Conservation (phyloP, 2,888 invertebrate species). For the Phengaris alcon region DNA sequence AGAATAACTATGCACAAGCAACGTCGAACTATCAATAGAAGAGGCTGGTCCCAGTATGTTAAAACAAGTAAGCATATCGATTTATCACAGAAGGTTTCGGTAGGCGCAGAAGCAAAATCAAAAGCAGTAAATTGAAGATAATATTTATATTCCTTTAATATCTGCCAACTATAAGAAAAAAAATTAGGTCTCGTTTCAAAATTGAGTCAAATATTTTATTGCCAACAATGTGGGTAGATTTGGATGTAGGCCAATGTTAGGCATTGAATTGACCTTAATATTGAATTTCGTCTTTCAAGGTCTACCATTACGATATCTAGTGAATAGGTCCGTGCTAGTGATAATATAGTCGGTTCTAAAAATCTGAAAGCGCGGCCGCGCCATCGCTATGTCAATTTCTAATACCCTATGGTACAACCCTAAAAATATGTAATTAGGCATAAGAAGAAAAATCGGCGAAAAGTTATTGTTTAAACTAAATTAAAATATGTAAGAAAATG, state of each 20-base stretch:
- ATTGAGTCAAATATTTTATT: constrained; percentile 8
- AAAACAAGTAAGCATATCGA: constrained; percentile 3
- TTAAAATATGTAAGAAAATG: neutral
- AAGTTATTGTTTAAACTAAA: neutral
- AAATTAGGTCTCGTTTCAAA: neutral
- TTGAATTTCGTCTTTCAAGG: constrained; percentile 10
- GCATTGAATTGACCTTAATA: constrained; percentile 14
- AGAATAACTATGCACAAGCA: neutral
- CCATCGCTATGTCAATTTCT: too few species aligned
- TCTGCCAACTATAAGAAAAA: constrained; percentile 14
- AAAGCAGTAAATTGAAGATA: neutral
- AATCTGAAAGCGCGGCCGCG: too few species aligned
- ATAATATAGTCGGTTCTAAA: too few species aligned
- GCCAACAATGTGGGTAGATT: constrained; percentile 11
- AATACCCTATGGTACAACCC: too few species aligned
- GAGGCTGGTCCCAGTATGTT: neutral
- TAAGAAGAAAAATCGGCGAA: too few species aligned
- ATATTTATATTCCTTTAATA: neutral
- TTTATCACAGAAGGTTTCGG: neutral
- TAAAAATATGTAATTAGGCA: too few species aligned
- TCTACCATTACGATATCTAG: neutral
- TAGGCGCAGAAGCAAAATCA: constrained; percentile 8
- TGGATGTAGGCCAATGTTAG: constrained; percentile 24
- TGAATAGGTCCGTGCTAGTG: too few species aligned
- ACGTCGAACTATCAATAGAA: neutral